These are phyloP conservation scores for Spialia ferax DNA, from an alignment of 2,888 invertebrate species.

Conservation along the genomic window DNA sequence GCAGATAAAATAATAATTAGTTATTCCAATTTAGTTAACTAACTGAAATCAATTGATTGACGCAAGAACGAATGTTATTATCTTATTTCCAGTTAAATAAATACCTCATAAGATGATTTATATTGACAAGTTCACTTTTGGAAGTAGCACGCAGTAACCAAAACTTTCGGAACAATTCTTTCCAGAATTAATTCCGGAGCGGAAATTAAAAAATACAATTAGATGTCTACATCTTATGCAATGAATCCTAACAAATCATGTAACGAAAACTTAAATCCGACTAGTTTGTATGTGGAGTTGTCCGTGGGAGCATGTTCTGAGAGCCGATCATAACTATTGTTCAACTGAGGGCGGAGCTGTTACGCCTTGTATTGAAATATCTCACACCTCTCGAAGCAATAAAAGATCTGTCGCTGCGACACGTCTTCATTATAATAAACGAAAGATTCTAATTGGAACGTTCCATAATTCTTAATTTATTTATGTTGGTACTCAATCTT, in stretches of 20 bases:
- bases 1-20: background rate
- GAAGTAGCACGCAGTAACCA: too few relatives aligned
- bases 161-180: too few relatives aligned
- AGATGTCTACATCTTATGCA: background rate
- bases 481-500: background rate
- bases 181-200: background rate
- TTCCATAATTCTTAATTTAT: background rate
- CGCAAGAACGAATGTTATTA: too few relatives aligned
- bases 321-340: slow-evolving; percentile 8
- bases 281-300: background rate
- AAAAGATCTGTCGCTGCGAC: background rate
- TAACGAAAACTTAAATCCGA: background rate
- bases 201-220: slow-evolving; percentile 16
- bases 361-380: slow-evolving; percentile 15
- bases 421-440: background rate
- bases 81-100: too few relatives aligned
- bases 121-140: too few relatives aligned
- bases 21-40: too few relatives aligned
- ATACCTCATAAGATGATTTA: too few relatives aligned
- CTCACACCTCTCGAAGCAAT: background rate
- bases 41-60: too few relatives aligned
- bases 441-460: background rate
- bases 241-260: background rate
- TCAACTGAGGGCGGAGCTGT: slow-evolving; percentile 4
- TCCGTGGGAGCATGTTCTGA: slow-evolving; percentile 5